A percentile compares a stretch with the other conserved stretches of the same genome.
Conservation (phyloP, 2,888 invertebrate species). For the Leptinotarsa peninsularis region DNA sequence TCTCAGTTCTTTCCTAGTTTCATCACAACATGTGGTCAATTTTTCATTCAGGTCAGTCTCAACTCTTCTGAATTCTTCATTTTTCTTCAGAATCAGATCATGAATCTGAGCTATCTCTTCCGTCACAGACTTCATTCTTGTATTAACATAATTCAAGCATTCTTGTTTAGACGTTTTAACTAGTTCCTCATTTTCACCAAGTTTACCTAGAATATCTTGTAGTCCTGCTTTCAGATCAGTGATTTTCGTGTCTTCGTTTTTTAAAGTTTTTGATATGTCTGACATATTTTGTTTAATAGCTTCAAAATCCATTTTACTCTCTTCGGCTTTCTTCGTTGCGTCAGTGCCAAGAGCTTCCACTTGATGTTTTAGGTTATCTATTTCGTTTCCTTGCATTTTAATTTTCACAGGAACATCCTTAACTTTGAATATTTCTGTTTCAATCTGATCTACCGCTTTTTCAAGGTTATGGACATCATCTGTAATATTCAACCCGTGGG, state of each 20-base stretch:
- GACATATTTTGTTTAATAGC: background rate
- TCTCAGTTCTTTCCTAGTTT: background rate
- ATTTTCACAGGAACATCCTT: background rate
- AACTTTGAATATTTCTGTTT: background rate
- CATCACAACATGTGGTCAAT: background rate
- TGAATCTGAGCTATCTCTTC: constrained; percentile 23
- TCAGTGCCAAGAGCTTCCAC: background rate
- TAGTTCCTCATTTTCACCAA: background rate
- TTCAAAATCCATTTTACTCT: too few relatives aligned
- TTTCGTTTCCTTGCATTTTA: background rate
- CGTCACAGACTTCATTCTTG: constrained; percentile 10
- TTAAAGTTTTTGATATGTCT: background rate
- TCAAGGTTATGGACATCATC: background rate
- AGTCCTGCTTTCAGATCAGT: background rate
- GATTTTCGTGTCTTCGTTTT: background rate
- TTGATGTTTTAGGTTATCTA: background rate
- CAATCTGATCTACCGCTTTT: background rate
- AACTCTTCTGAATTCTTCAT: background rate
- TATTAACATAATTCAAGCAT: constrained; percentile 6
- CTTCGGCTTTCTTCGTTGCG: background rate
- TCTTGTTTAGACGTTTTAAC: background rate
- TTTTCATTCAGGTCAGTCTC: background rate
- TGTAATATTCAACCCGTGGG: background rate
- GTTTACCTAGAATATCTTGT: background rate
- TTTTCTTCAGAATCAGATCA: background rate